These are phyloP conservation scores for Euproctis similis DNA, from an alignment of 2,888 invertebrate genomes.

Conservation along the genomic window DNA sequence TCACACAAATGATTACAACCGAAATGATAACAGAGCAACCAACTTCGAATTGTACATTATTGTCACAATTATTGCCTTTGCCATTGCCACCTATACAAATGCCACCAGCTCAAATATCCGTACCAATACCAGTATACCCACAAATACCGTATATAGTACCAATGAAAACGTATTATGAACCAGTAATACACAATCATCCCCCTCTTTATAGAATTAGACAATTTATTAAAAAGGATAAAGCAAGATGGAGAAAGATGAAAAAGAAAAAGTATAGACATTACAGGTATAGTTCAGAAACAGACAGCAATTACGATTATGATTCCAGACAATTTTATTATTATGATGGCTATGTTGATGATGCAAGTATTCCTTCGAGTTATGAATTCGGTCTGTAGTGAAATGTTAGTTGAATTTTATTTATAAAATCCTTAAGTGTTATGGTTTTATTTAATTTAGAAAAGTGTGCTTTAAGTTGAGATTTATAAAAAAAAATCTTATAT, in stretches of 20 bases:
- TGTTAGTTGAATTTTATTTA: too few species aligned
- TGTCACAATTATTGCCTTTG: background rate
- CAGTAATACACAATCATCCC: slow-evolving; percentile 53
- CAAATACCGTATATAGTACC: slow-evolving; percentile 35
- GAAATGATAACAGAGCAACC: background rate
- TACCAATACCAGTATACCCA: slow-evolving; percentile 10
- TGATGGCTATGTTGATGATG: too few species aligned
- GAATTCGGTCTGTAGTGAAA: too few species aligned
- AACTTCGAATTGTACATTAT: background rate
- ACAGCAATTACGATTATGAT: too few species aligned
- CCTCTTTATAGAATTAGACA: slow-evolving; percentile 34
- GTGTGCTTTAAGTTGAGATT: too few species aligned
- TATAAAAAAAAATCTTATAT: too few species aligned
- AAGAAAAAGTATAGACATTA: slow-evolving; percentile 4
- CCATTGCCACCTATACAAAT: background rate
- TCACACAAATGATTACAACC: background rate
- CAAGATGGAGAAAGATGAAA: slow-evolving; percentile 11
- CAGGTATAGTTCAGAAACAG: slow-evolving; percentile 6
- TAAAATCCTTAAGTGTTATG: too few species aligned
- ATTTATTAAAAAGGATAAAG: slow-evolving; percentile 25
- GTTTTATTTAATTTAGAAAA: too few species aligned
- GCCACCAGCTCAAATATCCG: slow-evolving; percentile 4
- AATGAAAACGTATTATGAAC: slow-evolving; percentile 42
- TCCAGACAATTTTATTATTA: too few species aligned
- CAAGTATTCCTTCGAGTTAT: too few species aligned